Percentiles rank a stretch among this genome's conserved stretches.
Evolutionary conservation across 2,797 vertebrate genomes (phyloP).

Genomic region (Holocentrus rufus): DNA sequence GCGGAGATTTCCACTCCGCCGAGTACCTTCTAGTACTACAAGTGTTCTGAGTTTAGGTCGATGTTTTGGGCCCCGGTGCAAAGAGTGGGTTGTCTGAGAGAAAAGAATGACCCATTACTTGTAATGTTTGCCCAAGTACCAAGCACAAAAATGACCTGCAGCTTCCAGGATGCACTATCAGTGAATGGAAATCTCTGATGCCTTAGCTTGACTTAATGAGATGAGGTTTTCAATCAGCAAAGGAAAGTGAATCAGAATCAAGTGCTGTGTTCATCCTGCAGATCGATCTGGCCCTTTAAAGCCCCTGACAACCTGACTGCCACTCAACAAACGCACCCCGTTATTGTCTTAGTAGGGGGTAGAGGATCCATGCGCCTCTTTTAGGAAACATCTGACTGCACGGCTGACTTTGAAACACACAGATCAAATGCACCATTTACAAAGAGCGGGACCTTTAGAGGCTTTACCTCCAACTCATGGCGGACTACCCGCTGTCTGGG

Average conservation of each 20-base stretch:
- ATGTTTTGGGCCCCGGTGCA: neutral
- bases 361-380: constrained; percentile 32
- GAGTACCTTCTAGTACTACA: no score
- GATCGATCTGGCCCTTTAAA: constrained; percentile 62
- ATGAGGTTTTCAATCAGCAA: constrained; percentile 9
- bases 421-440: constrained; percentile 71
- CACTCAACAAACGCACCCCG: constrained; percentile 19
- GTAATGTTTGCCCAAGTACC: neutral
- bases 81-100: neutral
- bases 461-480: constrained; percentile 27
- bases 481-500: constrained; percentile 4
- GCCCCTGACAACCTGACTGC: constrained; percentile 38
- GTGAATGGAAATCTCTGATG: neutral
- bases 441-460: constrained; percentile 67
- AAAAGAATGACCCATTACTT: neutral
- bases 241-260: constrained; percentile 16
- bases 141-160: neutral
- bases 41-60: no score
- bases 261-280: neutral
- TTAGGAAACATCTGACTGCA: constrained; percentile 50
- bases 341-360: constrained; percentile 25
- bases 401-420: constrained; percentile 67
- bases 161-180: neutral
- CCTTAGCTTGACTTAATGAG: constrained; percentile 22
- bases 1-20: no score